Conservation (phyloP, 2,113 vertebrate species). For the Epinephelus lanceolatus region DNA sequence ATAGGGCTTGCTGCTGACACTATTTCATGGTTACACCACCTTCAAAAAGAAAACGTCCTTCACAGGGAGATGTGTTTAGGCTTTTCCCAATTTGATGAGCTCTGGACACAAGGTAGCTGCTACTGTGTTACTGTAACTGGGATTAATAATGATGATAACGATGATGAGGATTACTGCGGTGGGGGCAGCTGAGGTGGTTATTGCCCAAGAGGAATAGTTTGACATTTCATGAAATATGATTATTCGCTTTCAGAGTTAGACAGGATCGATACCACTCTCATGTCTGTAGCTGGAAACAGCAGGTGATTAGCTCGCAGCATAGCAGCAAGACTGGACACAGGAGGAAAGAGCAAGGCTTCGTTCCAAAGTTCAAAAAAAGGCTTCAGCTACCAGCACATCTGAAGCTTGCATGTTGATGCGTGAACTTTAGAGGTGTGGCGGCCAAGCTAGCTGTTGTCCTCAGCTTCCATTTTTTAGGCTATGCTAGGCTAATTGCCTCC, state of each 20-base stretch:
- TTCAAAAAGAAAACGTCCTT: slow-evolving; percentile 44
- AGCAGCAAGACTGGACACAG: neutral
- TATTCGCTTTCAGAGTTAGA: neutral
- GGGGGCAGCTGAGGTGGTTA: neutral
- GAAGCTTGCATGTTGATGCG: neutral
- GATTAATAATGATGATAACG: slow-evolving; percentile 18
- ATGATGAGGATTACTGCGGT: neutral
- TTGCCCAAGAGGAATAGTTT: neutral
- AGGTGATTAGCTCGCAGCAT: slow-evolving; percentile 7
- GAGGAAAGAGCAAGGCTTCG: neutral
- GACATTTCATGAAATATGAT: slow-evolving; percentile 15
- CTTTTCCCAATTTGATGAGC: neutral
- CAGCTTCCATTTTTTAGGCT: neutral
- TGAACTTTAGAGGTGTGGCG: neutral
- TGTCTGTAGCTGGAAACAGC: neutral
- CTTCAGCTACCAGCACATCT: too few relatives aligned
- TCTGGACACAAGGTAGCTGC: slow-evolving; percentile 5
- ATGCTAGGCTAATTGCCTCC: slow-evolving; percentile 18
- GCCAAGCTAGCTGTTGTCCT: neutral
- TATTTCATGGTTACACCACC: slow-evolving; percentile 28
- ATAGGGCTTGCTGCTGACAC: slow-evolving; percentile 44
- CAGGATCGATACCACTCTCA: neutral
- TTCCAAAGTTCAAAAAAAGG: neutral
- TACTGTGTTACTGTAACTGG: slow-evolving; percentile 1
- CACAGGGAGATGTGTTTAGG: slow-evolving; percentile 27